phyloP scores from a whole-genome alignment of 2,113 vertebrate genomes.

The Pachypanchax playfairii region DNA sequence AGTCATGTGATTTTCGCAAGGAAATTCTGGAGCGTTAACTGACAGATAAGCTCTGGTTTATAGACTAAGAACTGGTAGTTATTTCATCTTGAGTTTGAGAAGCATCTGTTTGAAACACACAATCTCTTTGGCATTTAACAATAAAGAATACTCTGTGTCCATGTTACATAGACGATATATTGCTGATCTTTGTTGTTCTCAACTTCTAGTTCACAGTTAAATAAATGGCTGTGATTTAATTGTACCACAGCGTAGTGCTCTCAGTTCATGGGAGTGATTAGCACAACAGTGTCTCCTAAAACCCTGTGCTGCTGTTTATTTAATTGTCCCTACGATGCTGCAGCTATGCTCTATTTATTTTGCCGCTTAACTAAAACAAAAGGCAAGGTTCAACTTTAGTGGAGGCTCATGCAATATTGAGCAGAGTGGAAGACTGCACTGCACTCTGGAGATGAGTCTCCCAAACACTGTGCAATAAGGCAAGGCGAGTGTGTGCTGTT shows the following conservation, averaged over 20 bases:
- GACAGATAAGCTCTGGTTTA: slow-evolving; percentile 68
- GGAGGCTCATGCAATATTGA: slow-evolving; percentile 80
- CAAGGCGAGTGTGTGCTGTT: slow-evolving; percentile 45
- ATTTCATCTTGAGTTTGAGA: slow-evolving; percentile 41
- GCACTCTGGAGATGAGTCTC: slow-evolving; percentile 66
- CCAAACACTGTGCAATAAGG: slow-evolving; percentile 52
- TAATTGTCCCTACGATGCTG: slow-evolving; percentile 79
- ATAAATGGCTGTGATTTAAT: slow-evolving; percentile 73
- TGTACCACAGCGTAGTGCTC: slow-evolving; percentile 52
- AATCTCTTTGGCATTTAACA: slow-evolving; percentile 27
- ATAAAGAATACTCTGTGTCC: slow-evolving; percentile 26
- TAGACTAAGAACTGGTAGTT: no score
- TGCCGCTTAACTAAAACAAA: slow-evolving; percentile 76
- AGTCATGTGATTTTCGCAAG: no score
- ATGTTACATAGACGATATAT: slow-evolving; percentile 53
- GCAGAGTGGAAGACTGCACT: slow-evolving; percentile 66
- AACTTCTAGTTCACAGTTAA: slow-evolving; percentile 59
- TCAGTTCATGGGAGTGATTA: slow-evolving; percentile 68
- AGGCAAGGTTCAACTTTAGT: slow-evolving; percentile 74
- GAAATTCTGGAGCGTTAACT: slow-evolving; percentile 19
- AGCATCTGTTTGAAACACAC: slow-evolving; percentile 24
- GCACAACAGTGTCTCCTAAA: slow-evolving; percentile 62
- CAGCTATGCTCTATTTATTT: slow-evolving; percentile 76
- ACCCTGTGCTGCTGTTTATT: slow-evolving; percentile 72
- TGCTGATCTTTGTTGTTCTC: slow-evolving; percentile 48